Conservation (phyloP, 2,113 vertebrate genomes). For the Fulmarus glacialis region DNA sequence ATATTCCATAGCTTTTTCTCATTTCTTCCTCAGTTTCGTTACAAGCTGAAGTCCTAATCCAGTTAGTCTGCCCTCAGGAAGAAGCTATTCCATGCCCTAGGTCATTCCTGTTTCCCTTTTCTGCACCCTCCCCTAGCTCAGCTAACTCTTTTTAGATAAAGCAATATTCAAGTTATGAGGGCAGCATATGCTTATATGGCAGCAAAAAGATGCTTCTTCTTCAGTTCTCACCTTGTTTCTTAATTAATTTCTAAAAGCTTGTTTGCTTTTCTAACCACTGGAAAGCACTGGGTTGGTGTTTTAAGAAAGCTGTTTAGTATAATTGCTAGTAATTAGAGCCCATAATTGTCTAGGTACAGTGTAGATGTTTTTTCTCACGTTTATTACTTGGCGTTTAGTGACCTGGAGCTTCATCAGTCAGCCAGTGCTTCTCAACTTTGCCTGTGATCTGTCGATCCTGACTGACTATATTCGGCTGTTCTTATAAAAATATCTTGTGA, state of each 20-base stretch:
- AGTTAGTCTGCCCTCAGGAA: background rate
- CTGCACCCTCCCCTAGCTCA: background rate
- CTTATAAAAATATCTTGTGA: background rate
- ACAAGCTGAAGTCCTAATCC: background rate
- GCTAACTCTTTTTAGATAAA: background rate
- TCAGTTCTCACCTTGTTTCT: background rate
- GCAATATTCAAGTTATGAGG: background rate
- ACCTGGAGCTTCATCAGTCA: background rate
- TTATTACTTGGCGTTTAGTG: background rate
- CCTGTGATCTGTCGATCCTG: background rate
- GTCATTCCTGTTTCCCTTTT: background rate
- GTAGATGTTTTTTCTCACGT: fast-evolving
- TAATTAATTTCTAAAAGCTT: background rate
- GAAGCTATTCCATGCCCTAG: background rate
- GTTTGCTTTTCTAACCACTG: background rate
- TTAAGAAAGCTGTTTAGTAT: background rate
- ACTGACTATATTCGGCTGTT: background rate
- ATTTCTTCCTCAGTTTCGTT: background rate
- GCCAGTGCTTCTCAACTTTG: background rate
- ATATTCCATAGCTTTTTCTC: background rate
- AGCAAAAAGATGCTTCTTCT: background rate
- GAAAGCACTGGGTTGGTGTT: background rate
- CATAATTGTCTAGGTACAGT: background rate
- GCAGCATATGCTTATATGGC: background rate
- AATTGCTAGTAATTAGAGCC: background rate